phyloP scores from a whole-genome alignment of 2,888 invertebrate species.

The Frankliniella fusca region DNA sequence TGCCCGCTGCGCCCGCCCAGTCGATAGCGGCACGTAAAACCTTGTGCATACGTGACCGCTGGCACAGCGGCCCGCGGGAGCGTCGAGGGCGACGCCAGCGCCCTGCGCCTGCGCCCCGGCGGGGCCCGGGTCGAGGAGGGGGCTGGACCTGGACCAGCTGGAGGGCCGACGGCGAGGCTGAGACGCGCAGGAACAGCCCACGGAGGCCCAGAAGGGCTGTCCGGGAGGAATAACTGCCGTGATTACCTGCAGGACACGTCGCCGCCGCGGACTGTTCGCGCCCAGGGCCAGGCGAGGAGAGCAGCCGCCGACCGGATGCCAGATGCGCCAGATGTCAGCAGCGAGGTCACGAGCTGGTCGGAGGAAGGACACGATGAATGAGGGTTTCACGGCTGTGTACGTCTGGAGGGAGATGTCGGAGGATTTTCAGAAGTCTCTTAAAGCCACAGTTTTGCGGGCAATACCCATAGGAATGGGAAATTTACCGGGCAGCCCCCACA shows the following conservation, averaged over 20 bases:
- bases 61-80: conserved; percentile 12
- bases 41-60: not conserved
- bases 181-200: not conserved
- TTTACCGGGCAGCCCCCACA: no score
- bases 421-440: no score
- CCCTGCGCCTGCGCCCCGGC: not conserved
- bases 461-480: no score
- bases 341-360: no score
- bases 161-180: not conserved
- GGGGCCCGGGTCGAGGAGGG: not conserved
- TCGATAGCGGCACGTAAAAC: conserved; percentile 8
- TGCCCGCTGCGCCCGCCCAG: not conserved
- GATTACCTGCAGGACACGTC: not conserved
- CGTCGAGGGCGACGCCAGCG: not conserved
- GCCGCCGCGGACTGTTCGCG: no score
- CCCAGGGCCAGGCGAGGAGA: no score
- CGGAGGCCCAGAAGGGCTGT: not conserved
- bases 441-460: no score
- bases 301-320: no score
- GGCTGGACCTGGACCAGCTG: not conserved
- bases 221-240: not conserved
- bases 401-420: not conserved
- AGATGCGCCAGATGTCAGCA: no score
- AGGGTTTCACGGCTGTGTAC: not conserved
- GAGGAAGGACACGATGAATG: no score